A percentile compares a stretch with the other conserved stretches of the same genome.
phyloP scores from a whole-genome alignment of 2,113 vertebrate genomes.

The Boleophthalmus pectinirostris region DNA sequence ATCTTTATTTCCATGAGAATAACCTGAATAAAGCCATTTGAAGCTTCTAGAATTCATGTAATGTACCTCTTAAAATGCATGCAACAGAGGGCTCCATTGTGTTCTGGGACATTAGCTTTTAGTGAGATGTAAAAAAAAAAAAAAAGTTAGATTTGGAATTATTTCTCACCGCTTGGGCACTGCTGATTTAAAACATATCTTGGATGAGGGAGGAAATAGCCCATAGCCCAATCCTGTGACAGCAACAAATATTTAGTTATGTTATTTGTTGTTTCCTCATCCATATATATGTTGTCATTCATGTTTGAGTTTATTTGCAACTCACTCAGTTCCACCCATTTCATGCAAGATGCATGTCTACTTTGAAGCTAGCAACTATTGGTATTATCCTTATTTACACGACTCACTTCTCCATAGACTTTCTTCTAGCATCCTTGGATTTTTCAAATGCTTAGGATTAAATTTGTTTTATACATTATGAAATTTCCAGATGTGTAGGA shows the following conservation, averaged over 20 bases:
- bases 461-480: neutral
- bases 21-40: conserved; percentile 35
- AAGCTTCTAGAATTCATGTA: conserved; percentile 34
- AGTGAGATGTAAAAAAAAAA: neutral
- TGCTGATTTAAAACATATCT: neutral
- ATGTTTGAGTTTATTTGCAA: neutral
- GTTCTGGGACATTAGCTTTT: conserved; percentile 36
- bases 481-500: neutral
- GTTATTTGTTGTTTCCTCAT: neutral
- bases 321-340: neutral
- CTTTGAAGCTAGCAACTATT: neutral
- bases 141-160: neutral
- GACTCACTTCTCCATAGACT: neutral
- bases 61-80: conserved; percentile 11
- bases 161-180: too few species aligned
- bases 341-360: neutral
- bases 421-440: neutral
- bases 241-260: neutral
- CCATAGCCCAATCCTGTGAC: neutral
- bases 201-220: neutral
- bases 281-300: neutral
- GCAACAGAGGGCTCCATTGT: conserved; percentile 24
- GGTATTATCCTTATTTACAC: neutral
- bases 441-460: neutral
- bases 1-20: conserved; percentile 26